phyloP scores from a whole-genome alignment of 2,797 vertebrate species.

The Chiroxiphia lanceolata region DNA sequence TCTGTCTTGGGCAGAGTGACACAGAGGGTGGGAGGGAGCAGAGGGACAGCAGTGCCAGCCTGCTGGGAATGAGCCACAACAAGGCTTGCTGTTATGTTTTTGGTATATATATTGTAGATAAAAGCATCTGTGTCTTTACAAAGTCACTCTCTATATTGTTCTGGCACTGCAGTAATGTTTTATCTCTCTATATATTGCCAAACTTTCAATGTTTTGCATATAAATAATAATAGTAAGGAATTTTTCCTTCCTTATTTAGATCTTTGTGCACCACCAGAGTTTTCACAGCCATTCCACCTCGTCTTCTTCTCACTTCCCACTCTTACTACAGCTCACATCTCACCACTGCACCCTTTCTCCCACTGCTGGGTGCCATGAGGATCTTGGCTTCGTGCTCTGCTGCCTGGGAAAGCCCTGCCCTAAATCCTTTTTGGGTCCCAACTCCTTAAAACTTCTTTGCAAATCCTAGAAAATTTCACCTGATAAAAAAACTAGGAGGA shows the following conservation, averaged over 20 bases:
- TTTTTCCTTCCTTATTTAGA: neutral
- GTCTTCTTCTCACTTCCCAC: neutral
- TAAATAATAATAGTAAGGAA: neutral
- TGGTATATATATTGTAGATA: neutral
- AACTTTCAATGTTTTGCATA: neutral
- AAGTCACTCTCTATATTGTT: rapidly evolving
- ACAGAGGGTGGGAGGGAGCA: neutral
- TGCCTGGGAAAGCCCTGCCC: neutral
- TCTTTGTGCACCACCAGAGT: rapidly evolving
- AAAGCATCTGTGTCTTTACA: rapidly evolving
- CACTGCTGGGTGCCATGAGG: neutral
- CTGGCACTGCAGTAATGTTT: rapidly evolving
- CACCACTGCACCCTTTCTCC: neutral
- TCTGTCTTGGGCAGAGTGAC: neutral
- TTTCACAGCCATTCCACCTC: neutral
- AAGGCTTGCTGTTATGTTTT: neutral
- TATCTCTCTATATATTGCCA: rapidly evolving
- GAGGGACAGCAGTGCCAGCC: neutral
- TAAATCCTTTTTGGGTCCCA: neutral
- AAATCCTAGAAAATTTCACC: neutral
- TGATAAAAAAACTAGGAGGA: neutral
- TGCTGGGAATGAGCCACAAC: rapidly evolving
- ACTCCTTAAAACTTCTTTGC: neutral
- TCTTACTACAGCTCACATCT: neutral
- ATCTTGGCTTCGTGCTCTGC: neutral